phyloP scores from a whole-genome alignment of 1,140 invertebrate species.

The Whitmania pigra region DNA sequence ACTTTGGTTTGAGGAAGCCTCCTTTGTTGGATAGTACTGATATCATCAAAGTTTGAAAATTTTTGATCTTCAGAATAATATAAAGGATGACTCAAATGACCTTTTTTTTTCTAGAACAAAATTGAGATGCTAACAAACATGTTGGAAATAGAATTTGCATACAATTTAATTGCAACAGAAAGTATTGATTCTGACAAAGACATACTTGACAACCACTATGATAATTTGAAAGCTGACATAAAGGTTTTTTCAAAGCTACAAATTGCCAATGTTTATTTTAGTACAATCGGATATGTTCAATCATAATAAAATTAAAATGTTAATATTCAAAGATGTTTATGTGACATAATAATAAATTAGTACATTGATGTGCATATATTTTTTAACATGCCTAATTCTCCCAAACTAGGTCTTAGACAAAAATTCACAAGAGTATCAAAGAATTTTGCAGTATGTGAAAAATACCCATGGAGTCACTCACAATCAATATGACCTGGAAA shows the following conservation, averaged over 20 bases:
- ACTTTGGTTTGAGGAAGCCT: conserved; percentile 72
- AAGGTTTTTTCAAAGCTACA: conserved; percentile 33
- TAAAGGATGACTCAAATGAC: not conserved
- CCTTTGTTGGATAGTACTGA: conserved; percentile 64
- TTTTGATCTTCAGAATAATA: not conserved
- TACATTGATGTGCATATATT: not conserved
- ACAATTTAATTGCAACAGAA: conserved; percentile 60
- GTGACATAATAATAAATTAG: too few relatives aligned
- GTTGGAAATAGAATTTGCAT: conserved; percentile 86
- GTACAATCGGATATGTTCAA: too few relatives aligned
- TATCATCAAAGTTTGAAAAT: conserved; percentile 53
- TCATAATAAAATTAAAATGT: too few relatives aligned
- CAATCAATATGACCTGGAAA: conserved; percentile 35
- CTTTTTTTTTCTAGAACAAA: conserved; percentile 51
- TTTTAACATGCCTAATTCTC: conserved; percentile 11
- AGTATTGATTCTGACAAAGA: conserved; percentile 45
- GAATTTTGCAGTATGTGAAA: conserved; percentile 34
- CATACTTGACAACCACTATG: conserved; percentile 73
- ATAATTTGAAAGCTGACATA: conserved; percentile 74
- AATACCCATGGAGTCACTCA: conserved; percentile 42
- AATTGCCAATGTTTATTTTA: too few relatives aligned
- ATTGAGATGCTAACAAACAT: conserved; percentile 80
- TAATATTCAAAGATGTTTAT: too few relatives aligned
- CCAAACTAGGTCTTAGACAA: conserved; percentile 54
- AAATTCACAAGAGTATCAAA: conserved; percentile 57